These are phyloP conservation scores for Lepilemur ruficaudatus DNA, from an alignment of 2,797 vertebrate species.

Conservation along the genomic window DNA sequence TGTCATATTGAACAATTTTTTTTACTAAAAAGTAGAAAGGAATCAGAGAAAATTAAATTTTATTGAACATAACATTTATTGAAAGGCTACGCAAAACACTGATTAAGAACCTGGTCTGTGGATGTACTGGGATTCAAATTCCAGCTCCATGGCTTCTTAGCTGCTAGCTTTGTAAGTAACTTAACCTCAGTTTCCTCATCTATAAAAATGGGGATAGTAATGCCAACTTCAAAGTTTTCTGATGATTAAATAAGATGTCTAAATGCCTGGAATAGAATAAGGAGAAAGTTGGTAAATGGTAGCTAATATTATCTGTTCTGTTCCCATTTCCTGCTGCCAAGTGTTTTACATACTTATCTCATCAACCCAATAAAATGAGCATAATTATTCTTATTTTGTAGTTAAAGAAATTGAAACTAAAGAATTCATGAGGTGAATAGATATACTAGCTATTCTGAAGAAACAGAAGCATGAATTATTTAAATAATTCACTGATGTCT, in stretches of 20 bases:
- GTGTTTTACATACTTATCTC: background rate
- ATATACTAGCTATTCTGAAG: background rate
- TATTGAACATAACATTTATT: background rate
- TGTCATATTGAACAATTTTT: background rate
- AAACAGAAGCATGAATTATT: background rate
- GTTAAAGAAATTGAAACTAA: background rate
- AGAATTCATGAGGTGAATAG: background rate
- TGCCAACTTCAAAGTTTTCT: background rate
- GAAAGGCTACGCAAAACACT: background rate
- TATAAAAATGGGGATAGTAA: background rate
- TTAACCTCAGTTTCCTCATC: background rate
- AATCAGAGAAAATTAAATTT: background rate
- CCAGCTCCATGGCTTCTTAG: background rate
- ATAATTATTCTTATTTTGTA: background rate
- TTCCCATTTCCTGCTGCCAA: background rate
- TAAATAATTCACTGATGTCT: background rate
- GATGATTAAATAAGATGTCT: background rate
- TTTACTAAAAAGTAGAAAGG: slow-evolving; percentile 8
- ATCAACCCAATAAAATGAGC: background rate
- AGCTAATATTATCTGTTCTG: background rate
- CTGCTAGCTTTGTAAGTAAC: background rate
- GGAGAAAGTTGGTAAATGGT: background rate
- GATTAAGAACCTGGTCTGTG: background rate
- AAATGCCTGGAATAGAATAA: background rate
- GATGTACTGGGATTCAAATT: background rate